Evolutionary conservation across 2,797 vertebrate genomes (phyloP).

Genomic region (Argya squamiceps): DNA sequence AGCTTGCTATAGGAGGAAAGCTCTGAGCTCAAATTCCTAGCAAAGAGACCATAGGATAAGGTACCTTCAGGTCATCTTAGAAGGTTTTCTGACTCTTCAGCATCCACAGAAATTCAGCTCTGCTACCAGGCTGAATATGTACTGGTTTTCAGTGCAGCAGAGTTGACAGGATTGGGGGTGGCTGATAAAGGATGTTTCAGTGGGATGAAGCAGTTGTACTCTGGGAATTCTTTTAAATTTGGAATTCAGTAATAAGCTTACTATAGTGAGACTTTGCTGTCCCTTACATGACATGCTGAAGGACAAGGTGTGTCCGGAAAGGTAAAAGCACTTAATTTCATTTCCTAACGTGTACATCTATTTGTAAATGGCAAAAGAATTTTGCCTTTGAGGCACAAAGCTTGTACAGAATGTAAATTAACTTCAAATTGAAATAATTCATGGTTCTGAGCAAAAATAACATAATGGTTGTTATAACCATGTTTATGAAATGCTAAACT

Average conservation of each 20-base stretch:
- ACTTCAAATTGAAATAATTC: conserved; percentile 71
- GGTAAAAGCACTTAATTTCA: conserved; percentile 9
- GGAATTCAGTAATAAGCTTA: not conserved
- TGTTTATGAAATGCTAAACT: conserved; percentile 69
- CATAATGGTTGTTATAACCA: conserved; percentile 61
- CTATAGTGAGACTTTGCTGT: not conserved
- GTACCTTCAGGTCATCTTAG: not conserved
- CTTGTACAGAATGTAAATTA: conserved; percentile 58
- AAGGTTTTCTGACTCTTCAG: not conserved
- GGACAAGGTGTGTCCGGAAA: not conserved
- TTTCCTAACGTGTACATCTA: not conserved
- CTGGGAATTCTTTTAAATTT: not conserved
- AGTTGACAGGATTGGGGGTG: not conserved
- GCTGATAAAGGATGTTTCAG: not conserved
- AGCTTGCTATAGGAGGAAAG: not conserved
- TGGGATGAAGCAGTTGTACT: not conserved
- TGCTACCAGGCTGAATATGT: not conserved
- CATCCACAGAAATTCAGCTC: not conserved
- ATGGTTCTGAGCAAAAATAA: conserved; percentile 58
- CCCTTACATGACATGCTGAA: not conserved
- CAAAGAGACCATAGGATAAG: not conserved
- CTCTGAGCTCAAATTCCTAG: not conserved
- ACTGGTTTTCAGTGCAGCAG: not conserved
- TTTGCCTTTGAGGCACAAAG: conserved; percentile 55
- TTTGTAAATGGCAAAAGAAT: conserved; percentile 24